Percentiles rank a stretch among this genome's conserved stretches.
These are phyloP conservation scores for Balaenoptera acutorostrata DNA, from an alignment of 2,113 vertebrate genomes.

Conservation along the genomic window DNA sequence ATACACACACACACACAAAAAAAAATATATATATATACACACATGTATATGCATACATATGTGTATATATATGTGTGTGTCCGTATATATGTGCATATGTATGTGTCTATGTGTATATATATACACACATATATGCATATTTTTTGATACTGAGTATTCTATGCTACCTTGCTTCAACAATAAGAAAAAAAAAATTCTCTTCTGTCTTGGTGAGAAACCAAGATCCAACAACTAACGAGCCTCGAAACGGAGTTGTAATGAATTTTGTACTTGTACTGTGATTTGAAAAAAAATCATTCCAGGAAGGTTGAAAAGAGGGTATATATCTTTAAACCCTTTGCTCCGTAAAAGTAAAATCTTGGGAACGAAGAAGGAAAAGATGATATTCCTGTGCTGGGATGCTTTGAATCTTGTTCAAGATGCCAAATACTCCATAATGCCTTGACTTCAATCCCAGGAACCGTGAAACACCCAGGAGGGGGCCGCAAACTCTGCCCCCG, in stretches of 20 bases:
- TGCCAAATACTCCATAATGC: fast-evolving
- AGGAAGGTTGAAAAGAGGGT: not conserved
- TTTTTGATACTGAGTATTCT: not conserved
- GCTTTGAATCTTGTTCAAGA: fast-evolving
- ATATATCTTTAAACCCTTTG: not conserved
- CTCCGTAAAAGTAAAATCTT: not conserved
- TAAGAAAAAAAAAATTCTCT: slow-evolving; percentile 45
- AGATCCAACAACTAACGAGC: slow-evolving; percentile 70
- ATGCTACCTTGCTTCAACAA: not conserved
- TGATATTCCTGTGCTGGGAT: fast-evolving
- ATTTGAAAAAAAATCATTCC: not conserved
- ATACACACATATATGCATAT: fast-evolving
- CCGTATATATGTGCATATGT: not conserved
- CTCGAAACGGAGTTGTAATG: slow-evolving; percentile 70
- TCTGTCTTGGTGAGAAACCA: slow-evolving; percentile 58
- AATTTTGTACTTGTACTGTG: slow-evolving; percentile 54
- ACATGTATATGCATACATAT: fast-evolving
- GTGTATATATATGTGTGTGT: fast-evolving
- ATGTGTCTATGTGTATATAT: not conserved
- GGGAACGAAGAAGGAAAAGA: not conserved
- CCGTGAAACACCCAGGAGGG: fast-evolving
- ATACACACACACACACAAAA: not conserved
- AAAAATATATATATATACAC: not conserved
- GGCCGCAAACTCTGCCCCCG: fast-evolving
- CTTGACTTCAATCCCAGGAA: fast-evolving